Conservation (phyloP, 1,140 invertebrate species). For the Anadara kagoshimensis region DNA sequence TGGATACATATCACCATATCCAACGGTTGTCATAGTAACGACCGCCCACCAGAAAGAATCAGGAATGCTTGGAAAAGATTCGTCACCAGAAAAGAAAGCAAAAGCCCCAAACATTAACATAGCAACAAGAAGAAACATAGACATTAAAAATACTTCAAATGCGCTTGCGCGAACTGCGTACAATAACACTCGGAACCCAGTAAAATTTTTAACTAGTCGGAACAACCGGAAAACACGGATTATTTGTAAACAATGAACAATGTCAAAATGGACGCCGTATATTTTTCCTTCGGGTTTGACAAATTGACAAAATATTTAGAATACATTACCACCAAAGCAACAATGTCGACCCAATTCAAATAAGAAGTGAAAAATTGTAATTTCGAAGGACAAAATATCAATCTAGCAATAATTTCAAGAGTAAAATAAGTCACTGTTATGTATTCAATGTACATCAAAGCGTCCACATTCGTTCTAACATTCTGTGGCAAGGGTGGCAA, state of each 20-base stretch:
- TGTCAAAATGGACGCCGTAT: conserved; percentile 29
- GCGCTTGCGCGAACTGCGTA: conserved; percentile 98
- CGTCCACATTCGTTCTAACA: conserved; percentile 13
- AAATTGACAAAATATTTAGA: conserved; percentile 37
- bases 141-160: conserved; percentile 97
- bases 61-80: conserved; percentile 79
- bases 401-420: conserved; percentile 67
- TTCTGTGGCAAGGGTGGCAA: conserved; percentile 22
- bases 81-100: conserved; percentile 74
- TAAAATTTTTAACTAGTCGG: conserved; percentile 82
- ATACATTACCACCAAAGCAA: conserved; percentile 71
- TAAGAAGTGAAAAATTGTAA: conserved; percentile 62
- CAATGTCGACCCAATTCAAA: conserved; percentile 72
- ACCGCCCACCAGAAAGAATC: conserved; percentile 96
- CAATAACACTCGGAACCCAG: conserved; percentile 96
- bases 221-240: conserved; percentile 54
- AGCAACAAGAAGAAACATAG: conserved; percentile 98
- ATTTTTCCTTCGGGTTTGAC: conserved; percentile 33
- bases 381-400: conserved; percentile 69
- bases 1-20: conserved; percentile 82
- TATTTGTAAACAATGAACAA: conserved; percentile 48
- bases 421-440: conserved; percentile 72
- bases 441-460: conserved; percentile 40
- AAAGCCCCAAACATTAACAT: conserved; percentile 98
- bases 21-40: conserved; percentile 98